Conservation (phyloP, 2,888 invertebrate genomes). For the Caradrina kadenii region DNA sequence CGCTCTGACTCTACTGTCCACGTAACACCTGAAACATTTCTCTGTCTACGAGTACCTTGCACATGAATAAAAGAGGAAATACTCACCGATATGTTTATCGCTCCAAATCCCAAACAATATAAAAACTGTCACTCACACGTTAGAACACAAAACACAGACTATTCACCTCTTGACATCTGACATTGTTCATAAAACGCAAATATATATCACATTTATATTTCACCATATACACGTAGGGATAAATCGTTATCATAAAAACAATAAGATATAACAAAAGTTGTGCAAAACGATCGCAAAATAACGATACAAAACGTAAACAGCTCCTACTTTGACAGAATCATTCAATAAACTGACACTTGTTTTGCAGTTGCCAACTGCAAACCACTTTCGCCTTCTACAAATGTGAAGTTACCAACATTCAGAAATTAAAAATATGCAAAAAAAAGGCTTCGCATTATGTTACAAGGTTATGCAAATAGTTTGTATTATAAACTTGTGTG, state of each 20-base stretch:
- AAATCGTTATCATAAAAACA: constrained; percentile 86
- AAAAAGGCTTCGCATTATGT: constrained; percentile 6
- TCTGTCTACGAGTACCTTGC: constrained; percentile 58
- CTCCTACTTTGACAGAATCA: constrained; percentile 89
- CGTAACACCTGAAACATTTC: constrained; percentile 66
- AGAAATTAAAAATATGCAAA: constrained; percentile 42
- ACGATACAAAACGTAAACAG: constrained; percentile 90
- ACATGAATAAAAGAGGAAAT: constrained; percentile 74
- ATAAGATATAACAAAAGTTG: constrained; percentile 87
- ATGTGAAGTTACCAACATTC: constrained; percentile 65
- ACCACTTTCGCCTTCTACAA: constrained; percentile 81
- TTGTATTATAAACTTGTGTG: not conserved
- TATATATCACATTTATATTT: constrained; percentile 80
- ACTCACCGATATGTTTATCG: constrained; percentile 88
- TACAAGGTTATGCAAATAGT: constrained; percentile 39
- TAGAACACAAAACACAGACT: constrained; percentile 86
- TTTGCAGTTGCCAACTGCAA: constrained; percentile 80
- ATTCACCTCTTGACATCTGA: constrained; percentile 90
- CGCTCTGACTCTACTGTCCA: constrained; percentile 57
- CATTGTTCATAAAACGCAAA: constrained; percentile 80
- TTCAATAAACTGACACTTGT: constrained; percentile 81
- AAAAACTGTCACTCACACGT: constrained; percentile 88
- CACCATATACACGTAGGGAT: constrained; percentile 79
- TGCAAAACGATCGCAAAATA: constrained; percentile 89
- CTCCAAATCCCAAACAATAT: constrained; percentile 89